Evolutionary conservation across 92 coral and sea anemone genomes (phyloP).

Genomic region (Epizoanthus ramosus): DNA sequence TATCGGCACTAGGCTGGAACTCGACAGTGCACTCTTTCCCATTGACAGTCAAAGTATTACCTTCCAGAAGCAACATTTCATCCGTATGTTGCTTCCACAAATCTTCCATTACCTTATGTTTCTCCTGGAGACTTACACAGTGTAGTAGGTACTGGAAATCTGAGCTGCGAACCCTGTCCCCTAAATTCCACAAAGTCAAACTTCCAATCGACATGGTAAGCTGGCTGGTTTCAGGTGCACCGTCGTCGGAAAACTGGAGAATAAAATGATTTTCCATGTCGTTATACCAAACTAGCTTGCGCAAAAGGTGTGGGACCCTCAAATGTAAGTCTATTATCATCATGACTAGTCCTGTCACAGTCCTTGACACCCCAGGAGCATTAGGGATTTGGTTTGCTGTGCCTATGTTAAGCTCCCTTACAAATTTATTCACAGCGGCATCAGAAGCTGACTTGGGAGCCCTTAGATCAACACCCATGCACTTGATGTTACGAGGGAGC

Average conservation of each 20-base stretch:
- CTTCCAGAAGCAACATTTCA: conserved; percentile 49
- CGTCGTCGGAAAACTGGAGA: conserved; percentile 62
- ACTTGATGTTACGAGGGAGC: conserved; percentile 57
- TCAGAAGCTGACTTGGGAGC: conserved; percentile 27
- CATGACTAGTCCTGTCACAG: conserved; percentile 52
- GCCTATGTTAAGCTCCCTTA: conserved; percentile 54
- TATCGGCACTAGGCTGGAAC: conserved; percentile 49
- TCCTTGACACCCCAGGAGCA: conserved; percentile 53
- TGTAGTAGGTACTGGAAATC: conserved; percentile 61
- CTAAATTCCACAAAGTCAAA: conserved; percentile 61
- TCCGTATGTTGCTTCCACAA: conserved; percentile 66
- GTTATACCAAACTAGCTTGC: conserved; percentile 56
- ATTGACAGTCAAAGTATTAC: conserved; percentile 35
- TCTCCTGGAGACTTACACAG: conserved; percentile 60
- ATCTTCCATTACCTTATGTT: conserved; percentile 43
- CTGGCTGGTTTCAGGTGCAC: conserved; percentile 61
- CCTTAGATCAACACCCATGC: conserved; percentile 41
- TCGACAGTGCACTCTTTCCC: conserved; percentile 29
- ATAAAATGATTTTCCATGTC: conserved; percentile 62
- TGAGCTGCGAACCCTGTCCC: conserved; percentile 55
- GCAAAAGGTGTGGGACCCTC: conserved; percentile 44
- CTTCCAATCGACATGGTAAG: conserved; percentile 56
- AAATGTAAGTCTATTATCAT: conserved; percentile 59
- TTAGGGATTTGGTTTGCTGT: conserved; percentile 49
- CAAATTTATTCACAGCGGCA: conserved; percentile 48